Conservation (phyloP, 2,113 vertebrate species). For the Galemys pyrenaicus region DNA sequence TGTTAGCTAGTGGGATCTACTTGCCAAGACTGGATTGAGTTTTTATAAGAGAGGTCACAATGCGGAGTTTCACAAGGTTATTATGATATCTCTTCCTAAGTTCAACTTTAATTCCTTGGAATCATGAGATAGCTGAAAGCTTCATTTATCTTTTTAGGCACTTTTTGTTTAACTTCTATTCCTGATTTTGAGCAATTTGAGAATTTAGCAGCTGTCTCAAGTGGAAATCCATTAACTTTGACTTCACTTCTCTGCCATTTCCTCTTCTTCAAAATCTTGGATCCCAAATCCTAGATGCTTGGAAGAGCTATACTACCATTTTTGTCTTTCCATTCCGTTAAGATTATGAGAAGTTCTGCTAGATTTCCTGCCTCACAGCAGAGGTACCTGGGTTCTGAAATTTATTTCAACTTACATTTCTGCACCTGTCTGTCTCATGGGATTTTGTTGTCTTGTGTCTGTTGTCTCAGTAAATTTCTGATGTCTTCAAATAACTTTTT, state of each 20-base stretch:
- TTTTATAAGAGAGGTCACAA: not conserved
- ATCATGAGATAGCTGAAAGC: not conserved
- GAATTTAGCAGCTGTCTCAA: not conserved
- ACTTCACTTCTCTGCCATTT: not conserved
- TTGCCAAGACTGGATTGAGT: not conserved
- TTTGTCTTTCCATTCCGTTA: not conserved
- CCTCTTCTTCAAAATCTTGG: not conserved
- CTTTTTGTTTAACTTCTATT: not conserved
- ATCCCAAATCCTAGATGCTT: not conserved
- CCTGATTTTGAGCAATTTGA: not conserved
- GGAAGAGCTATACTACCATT: not conserved
- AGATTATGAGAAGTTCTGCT: not conserved
- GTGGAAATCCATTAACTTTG: not conserved
- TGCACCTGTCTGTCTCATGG: not conserved
- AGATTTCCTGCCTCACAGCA: not conserved
- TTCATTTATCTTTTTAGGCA: not conserved
- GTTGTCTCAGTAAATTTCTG: not conserved
- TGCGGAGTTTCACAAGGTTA: not conserved
- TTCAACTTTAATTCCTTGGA: not conserved
- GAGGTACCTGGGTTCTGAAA: not conserved
- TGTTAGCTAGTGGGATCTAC: not conserved
- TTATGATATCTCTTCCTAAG: not conserved
- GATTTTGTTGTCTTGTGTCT: not conserved
- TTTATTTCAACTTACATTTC: not conserved
- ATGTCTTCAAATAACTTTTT: not conserved